Percentiles rank a stretch among this genome's conserved stretches.
Conservation (phyloP, 2,797 vertebrate species). For the Enteromius thamalakanensis region DNA sequence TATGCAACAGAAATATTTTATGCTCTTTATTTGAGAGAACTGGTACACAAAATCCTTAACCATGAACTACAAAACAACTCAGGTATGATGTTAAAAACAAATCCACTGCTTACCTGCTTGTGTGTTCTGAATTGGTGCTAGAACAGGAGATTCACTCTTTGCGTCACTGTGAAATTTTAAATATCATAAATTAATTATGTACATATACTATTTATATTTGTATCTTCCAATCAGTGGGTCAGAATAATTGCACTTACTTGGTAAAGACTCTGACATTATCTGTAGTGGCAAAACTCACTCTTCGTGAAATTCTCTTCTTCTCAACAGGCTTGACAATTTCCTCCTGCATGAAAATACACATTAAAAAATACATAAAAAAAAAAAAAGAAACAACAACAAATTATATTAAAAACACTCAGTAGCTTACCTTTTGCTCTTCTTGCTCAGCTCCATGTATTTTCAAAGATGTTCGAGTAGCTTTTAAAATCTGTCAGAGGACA, state of each 20-base stretch:
- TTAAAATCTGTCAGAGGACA: slow-evolving; percentile 76
- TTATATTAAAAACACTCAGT: neutral
- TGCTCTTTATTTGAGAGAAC: neutral
- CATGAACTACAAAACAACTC: neutral
- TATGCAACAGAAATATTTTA: slow-evolving; percentile 1
- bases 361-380: neutral
- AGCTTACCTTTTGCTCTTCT: slow-evolving; percentile 70
- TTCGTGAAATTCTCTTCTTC: slow-evolving; percentile 74
- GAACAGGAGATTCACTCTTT: slow-evolving; percentile 67
- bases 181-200: neutral
- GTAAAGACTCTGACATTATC: slow-evolving; percentile 77
- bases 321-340: slow-evolving; percentile 70
- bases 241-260: slow-evolving; percentile 65
- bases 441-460: slow-evolving; percentile 62
- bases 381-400: neutral
- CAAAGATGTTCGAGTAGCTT: slow-evolving; percentile 73
- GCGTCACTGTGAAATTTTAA: slow-evolving; percentile 68
- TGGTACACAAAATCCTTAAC: neutral
- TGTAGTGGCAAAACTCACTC: slow-evolving; percentile 82
- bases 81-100: neutral
- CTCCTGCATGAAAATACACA: slow-evolving; percentile 64
- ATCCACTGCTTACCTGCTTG: slow-evolving; percentile 59
- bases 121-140: slow-evolving; percentile 68
- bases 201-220: neutral
- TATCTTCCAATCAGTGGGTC: neutral